Base-by-base conservation (phyloP, 2,113 vertebrate species). In the Lontra canadensis region DNA sequence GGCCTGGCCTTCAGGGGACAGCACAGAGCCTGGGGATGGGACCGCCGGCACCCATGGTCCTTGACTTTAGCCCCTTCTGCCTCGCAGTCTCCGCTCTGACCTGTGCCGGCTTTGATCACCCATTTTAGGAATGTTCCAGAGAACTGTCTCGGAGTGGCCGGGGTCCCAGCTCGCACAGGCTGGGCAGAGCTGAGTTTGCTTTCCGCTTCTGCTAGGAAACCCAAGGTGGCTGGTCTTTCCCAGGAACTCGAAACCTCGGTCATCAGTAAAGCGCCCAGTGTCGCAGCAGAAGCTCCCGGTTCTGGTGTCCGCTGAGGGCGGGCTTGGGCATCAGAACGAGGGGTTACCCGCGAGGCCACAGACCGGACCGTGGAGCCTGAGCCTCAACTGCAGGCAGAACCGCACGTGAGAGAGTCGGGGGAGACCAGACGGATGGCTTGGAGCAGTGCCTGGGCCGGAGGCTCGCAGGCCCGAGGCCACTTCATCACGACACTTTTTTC, bases 211-310 rank as follows among this genome's bases (percentile, higher is more conserved):
- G 73, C 25, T 17, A 17, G 7, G 14, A 7, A 36, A 23, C 18
- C 7, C 15, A 14, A 1, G 18, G 76, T 44, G 25, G 26, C 25
- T 1, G 6, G 15, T 31, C 14, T 76, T 76, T 47, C 0, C 1
- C 59, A 17, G 1, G 34, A 71, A 4, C 61, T 17, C 23, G 5
- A 42, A 34, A 6, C 25, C 23, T 18, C 3, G 2, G 63, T 17
- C 0, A 0, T 11, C 25, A 52, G 44, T 34, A 20, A 63, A 57
- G 25, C 17, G 1, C 0, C 1, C 0, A 26, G 3, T 7, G 5
- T 55, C 18, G 0, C 0, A 13, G 36, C 21, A 47, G 18, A 42
- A 18, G 14, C 0, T 1, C 13, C 18, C 13, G 0, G 0, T 74
- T 47, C 20, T 49, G 21, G 71, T 17, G 8, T 18, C 36, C 25